Base-by-base conservation (phyloP, 2,113 vertebrate species). In the Platycercus adscitus region DNA sequence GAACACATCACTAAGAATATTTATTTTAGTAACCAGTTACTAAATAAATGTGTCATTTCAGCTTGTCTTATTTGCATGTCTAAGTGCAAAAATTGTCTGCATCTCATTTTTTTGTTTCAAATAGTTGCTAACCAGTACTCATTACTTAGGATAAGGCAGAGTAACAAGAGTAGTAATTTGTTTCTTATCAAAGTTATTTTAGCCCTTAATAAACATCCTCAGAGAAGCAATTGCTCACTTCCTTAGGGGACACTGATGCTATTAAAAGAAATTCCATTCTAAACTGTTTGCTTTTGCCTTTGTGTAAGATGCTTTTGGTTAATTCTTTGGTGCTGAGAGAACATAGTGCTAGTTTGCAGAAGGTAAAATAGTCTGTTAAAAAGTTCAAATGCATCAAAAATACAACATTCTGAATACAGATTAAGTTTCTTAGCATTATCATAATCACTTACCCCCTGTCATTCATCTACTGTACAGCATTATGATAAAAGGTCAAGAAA, bases 231-330 rank as follows among this genome's bases (percentile, higher is more conserved):
- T 26, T 44, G 15, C 61, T 75, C 52, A 64, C 28, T 94, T 91
- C 41, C 39, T 86, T 79, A 53, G 33, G 43, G 18, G 31, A 56
- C 6, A 23, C 60, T 83, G 29, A 12, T 89, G 15, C 65, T 91
- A 91, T 43, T 87, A 86, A 94, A 65, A 50, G 24, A 60, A 77
- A 41, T 73, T 83, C 35, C 33, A 13, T 73, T 73, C 63, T 88
- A 70, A 94, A 56, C 9, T 58, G n/a, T 69, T 87, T 94, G 12
- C 72, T 96, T 91, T 69, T 80, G 72, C 63, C 47, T 89, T 81
- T 88, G 53, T 58, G 53, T 47, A 82, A 80, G 86, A 83, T 29
- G 6, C 31, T 58, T 86, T 41, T 41, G 41, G 41, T 41, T 41
- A 41, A 41, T 13, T 41, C 41, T 41, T 41, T 14, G 41, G 41